Percentiles rank a stretch among this genome's conserved stretches.
Conservation (phyloP, 2,797 vertebrate species). For the Otolemur crassicaudatus region DNA sequence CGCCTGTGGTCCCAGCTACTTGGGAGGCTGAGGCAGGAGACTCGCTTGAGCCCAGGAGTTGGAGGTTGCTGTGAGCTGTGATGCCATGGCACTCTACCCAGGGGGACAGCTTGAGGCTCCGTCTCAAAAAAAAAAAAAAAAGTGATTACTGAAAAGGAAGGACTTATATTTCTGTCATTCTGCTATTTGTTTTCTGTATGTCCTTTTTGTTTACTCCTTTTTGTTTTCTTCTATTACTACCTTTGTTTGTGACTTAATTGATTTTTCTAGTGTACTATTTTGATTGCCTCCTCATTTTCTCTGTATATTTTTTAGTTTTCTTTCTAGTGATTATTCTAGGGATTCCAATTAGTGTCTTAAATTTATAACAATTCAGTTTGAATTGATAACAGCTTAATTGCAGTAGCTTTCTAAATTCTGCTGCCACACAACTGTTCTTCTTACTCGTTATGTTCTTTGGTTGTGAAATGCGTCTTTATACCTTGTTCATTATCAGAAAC, state of each 20-base stretch:
- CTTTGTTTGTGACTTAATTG: constrained; percentile 10
- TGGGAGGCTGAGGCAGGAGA: no score
- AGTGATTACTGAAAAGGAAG: background rate
- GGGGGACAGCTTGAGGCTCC: no score
- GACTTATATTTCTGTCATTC: background rate
- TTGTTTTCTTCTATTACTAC: background rate
- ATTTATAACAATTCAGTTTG: background rate
- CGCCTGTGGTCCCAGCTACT: no score
- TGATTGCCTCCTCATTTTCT: background rate
- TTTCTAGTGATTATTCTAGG: constrained; percentile 1
- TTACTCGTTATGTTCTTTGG: background rate
- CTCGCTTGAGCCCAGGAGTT: no score
- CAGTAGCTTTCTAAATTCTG: background rate
- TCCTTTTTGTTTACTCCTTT: background rate
- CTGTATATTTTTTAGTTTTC: background rate
- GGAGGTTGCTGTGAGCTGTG: no score
- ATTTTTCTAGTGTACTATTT: background rate
- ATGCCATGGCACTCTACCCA: no score
- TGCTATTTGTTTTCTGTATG: background rate
- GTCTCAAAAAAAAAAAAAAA: no score
- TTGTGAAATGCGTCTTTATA: background rate
- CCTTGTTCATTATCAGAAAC: background rate
- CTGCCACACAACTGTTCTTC: background rate
- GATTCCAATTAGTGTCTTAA: constrained; percentile 21
- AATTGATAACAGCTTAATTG: background rate